Percentiles rank a stretch among this genome's conserved stretches.
Conservation (phyloP, 2,113 vertebrate genomes). For the Camelus bactrianus region DNA sequence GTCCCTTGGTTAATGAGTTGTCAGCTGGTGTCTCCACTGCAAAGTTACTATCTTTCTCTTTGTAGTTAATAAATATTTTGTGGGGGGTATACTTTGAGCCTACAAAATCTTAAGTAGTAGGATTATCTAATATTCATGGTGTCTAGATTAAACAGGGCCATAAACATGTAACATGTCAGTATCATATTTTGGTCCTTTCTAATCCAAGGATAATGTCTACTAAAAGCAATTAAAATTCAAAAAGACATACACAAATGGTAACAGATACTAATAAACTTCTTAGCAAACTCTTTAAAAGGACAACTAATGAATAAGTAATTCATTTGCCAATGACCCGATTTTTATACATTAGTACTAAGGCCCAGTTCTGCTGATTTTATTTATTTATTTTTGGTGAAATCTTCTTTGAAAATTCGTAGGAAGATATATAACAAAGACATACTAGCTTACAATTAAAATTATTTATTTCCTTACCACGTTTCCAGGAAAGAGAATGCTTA, state of each 20-base stretch:
- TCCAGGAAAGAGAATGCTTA: background rate
- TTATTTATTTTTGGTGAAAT: background rate
- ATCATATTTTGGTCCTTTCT: background rate
- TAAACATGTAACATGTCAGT: background rate
- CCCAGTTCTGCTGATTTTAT: background rate
- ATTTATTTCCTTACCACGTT: background rate
- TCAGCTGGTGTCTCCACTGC: background rate
- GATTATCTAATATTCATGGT: background rate
- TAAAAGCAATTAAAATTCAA: constrained; percentile 35
- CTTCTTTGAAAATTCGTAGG: background rate
- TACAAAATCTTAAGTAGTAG: background rate
- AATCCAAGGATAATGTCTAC: background rate
- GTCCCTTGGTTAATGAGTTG: background rate
- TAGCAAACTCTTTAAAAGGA: background rate
- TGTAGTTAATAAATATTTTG: background rate
- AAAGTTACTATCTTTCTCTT: background rate
- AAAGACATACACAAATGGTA: constrained; percentile 23
- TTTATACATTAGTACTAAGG: background rate
- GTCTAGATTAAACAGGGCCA: background rate
- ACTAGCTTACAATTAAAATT: background rate
- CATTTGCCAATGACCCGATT: background rate
- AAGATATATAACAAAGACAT: background rate
- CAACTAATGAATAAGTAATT: background rate
- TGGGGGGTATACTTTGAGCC: background rate
- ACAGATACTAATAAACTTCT: background rate